These are phyloP conservation scores for Tragelaphus oryx DNA, from an alignment of 2,797 vertebrate genomes.

Conservation along the genomic window DNA sequence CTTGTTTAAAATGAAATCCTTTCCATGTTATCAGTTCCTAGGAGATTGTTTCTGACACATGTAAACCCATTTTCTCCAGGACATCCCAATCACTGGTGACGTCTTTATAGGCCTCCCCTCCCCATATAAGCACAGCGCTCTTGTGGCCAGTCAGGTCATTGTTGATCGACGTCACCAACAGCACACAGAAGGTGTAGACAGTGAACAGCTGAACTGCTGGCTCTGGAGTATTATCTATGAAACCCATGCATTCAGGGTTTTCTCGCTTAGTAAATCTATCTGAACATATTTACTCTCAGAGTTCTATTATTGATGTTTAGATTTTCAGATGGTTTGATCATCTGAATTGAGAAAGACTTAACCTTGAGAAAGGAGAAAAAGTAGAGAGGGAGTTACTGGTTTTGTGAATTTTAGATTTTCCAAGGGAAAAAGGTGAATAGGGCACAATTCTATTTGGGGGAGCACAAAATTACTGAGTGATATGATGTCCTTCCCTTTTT, in stretches of 20 bases:
- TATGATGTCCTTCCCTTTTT: neutral
- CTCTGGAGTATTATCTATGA: neutral
- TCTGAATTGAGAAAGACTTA: neutral
- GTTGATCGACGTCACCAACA: neutral
- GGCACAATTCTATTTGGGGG: neutral
- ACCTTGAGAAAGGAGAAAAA: neutral
- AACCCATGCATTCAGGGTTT: neutral
- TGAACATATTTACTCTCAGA: neutral
- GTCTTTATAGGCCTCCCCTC: neutral
- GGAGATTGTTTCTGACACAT: neutral
- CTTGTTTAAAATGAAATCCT: slow-evolving; percentile 14
- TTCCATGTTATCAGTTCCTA: neutral
- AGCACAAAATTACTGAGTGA: neutral
- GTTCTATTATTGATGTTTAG: neutral
- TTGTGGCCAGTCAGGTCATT: neutral
- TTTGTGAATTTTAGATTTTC: slow-evolving; percentile 9
- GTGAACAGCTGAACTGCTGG: neutral
- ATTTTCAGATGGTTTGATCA: neutral
- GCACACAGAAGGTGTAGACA: neutral
- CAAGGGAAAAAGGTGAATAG: neutral
- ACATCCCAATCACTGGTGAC: neutral
- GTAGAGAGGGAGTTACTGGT: neutral
- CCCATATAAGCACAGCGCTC: neutral
- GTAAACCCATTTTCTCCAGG: neutral
- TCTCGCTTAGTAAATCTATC: neutral